Percentiles rank a stretch among this genome's conserved stretches.
These are phyloP conservation scores for Pammene fasciana DNA, from an alignment of 2,888 invertebrate species.

Conservation along the genomic window DNA sequence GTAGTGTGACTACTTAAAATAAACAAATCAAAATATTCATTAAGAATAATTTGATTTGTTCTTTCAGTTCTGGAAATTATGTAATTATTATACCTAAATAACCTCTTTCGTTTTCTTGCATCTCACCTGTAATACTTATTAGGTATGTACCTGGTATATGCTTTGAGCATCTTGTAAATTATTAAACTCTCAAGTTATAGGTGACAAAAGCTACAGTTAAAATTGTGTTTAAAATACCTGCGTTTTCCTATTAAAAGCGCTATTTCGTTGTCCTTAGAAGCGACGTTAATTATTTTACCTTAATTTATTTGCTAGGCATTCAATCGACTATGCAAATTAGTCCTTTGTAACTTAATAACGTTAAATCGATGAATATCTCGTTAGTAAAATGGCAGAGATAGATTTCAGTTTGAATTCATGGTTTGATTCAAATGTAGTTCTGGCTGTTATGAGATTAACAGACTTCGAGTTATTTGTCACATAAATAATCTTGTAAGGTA, in stretches of 20 bases:
- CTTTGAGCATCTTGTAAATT: too few relatives aligned
- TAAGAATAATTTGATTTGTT: too few relatives aligned
- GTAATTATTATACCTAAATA: too few relatives aligned
- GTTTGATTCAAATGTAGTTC: conserved; percentile 2
- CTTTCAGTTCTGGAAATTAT: too few relatives aligned
- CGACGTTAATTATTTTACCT: conserved; percentile 9
- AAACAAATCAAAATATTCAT: too few relatives aligned
- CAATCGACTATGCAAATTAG: conserved; percentile 39
- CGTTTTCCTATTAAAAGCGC: conserved; percentile 13
- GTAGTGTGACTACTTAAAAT: too few relatives aligned
- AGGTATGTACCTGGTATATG: too few relatives aligned
- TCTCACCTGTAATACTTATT: too few relatives aligned
- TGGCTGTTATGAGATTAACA: too few relatives aligned
- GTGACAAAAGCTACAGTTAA: not conserved
- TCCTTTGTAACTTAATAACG: conserved; percentile 32
- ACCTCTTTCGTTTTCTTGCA: too few relatives aligned
- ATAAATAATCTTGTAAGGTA: not conserved
- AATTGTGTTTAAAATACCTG: not conserved
- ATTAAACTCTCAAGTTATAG: not conserved
- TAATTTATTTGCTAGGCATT: conserved; percentile 31
- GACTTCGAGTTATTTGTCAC: not conserved
- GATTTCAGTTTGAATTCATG: conserved; percentile 21
- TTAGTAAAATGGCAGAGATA: conserved; percentile 26
- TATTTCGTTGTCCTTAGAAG: not conserved
- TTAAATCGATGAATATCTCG: conserved; percentile 36